Evolutionary conservation across 2,888 invertebrate species (phyloP), one percentile per base, ranked within the genome.

Genomic region (Caradrina clavipalpis): DNA sequence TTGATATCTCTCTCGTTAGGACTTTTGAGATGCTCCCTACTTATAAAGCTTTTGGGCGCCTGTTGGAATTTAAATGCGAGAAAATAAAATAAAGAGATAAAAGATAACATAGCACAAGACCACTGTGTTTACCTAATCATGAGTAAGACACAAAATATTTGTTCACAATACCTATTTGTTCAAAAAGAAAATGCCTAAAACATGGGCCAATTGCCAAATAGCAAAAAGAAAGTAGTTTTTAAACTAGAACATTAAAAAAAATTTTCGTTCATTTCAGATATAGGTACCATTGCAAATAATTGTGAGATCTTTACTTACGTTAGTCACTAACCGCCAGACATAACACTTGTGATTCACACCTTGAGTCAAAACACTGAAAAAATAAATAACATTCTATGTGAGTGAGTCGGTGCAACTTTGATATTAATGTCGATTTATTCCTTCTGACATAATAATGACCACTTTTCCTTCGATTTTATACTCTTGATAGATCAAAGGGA

Each of bases 331-430:
- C 80, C 72, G 77, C 79, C 88, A 91, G 91, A 90, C 91, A 91
- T 85, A 91, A 90, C 84, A 89, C 79, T 81, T 80, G 80, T 95
- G 95, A 95, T 83, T 95, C 95, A 95, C 86, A 77, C 74, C 70
- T 91, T 92, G 93, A 93, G 88, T 94, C 92, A 91, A 94, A 94
- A 92, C 89, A 89, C 88, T 89, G 87, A 90, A 92, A 93, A 89
- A 90, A 90, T 81, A 81, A 89, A 90, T 88, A 88, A 83, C 82
- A 84, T 84, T 87, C 82, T 84, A 84, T 83, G 81, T 91, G 91
- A 91, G 90, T 93, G 93, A 94, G 84, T 78, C 70, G 66, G 71
- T 79, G 83, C 77, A 72, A 80, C 77, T 84, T 80, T 76, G 62
- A 77, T 66, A 67, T 62, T 56, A 45, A n/a, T 22, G 51, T 64